Conservation (phyloP, 2,888 invertebrate genomes). For the Scaptodrosophila latifasciaeformis region DNA sequence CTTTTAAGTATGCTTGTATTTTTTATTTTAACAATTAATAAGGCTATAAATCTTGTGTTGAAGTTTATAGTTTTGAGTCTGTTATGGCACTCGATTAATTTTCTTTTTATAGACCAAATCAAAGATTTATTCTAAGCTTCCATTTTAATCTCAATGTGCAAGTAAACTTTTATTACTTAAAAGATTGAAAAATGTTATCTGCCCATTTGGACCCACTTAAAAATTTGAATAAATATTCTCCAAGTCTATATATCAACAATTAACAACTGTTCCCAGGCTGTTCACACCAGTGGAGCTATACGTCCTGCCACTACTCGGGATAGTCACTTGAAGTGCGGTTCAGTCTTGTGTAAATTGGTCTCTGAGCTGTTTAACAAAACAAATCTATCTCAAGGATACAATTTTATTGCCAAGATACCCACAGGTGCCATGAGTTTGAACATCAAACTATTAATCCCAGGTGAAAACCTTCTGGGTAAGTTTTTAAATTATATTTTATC, state of each 20-base stretch:
- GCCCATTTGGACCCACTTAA: slow-evolving; percentile 13
- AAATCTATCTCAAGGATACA: slow-evolving; percentile 86
- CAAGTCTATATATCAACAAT: too few species aligned
- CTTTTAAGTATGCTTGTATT: too few species aligned
- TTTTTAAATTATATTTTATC: slow-evolving; percentile 7
- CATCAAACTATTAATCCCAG: slow-evolving; percentile 85
- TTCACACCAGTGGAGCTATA: slow-evolving; percentile 67
- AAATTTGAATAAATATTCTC: too few species aligned
- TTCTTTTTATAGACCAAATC: too few species aligned
- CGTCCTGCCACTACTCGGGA: slow-evolving; percentile 70
- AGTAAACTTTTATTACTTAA: too few species aligned
- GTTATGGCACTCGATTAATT: too few species aligned
- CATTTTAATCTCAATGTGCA: too few species aligned
- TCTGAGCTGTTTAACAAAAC: slow-evolving; percentile 88
- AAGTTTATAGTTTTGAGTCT: too few species aligned
- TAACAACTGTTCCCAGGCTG: slow-evolving; percentile 56
- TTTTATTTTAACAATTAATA: too few species aligned
- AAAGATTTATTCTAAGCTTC: too few species aligned
- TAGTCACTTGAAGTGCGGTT: slow-evolving; percentile 75
- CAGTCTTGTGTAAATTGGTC: slow-evolving; percentile 80
- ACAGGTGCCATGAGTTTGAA: slow-evolving; percentile 90
- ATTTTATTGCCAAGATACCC: slow-evolving; percentile 87
- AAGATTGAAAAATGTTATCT: too few species aligned
- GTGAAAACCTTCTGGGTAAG: slow-evolving; percentile 89
- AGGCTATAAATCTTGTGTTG: too few species aligned